Conservation (phyloP, 2,113 vertebrate species). For the Thalassoma bifasciatum region DNA sequence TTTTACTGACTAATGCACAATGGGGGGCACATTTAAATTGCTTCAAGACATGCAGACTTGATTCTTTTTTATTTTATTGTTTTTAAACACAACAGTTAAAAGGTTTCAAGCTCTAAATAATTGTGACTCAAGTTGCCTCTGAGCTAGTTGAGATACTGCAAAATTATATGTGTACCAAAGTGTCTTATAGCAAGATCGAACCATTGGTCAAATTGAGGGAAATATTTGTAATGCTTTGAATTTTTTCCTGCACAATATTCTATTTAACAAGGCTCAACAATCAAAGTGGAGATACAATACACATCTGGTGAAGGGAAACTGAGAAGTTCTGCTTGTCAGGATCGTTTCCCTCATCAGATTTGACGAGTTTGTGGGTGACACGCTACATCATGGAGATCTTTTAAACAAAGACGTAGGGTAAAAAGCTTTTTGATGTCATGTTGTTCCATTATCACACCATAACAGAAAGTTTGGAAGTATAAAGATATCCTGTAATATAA, state of each 20-base stretch:
- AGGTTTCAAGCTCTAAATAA: not conserved
- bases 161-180: no score
- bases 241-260: not conserved
- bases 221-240: no score
- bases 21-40: no score
- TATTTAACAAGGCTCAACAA: not conserved
- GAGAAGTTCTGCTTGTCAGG: slow-evolving; percentile 10
- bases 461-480: slow-evolving; percentile 36
- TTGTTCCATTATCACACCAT: slow-evolving; percentile 21
- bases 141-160: not conserved
- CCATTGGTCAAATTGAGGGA: no score
- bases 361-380: not conserved
- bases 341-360: not conserved
- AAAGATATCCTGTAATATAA: not conserved
- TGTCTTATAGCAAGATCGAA: no score
- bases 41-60: no score
- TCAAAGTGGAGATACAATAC: not conserved
- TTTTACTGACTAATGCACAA: no score
- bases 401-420: slow-evolving; percentile 16
- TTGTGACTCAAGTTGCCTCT: no score
- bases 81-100: no score
- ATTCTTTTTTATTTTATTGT: no score
- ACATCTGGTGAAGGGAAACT: not conserved
- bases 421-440: not conserved
- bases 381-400: slow-evolving; percentile 26